These are phyloP conservation scores for Himalopsyche anomala DNA, from an alignment of 2,888 invertebrate species.

Conservation along the genomic window DNA sequence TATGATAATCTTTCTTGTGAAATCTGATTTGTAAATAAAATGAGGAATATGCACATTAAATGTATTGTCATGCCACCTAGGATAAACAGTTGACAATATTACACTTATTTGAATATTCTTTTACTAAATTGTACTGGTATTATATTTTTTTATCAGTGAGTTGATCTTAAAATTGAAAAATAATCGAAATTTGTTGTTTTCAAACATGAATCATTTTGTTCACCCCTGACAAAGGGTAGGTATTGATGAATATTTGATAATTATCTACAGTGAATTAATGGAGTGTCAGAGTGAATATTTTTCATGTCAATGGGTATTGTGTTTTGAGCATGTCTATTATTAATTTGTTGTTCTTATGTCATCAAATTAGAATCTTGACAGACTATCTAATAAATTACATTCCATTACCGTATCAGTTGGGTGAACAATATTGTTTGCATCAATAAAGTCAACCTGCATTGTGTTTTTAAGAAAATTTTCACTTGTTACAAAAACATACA, in stretches of 20 bases:
- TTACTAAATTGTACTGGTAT: too few species aligned
- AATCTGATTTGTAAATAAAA: too few species aligned
- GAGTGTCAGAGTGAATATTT: neutral
- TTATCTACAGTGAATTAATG: neutral
- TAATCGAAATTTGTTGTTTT: too few species aligned
- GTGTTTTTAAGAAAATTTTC: neutral
- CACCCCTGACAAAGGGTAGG: too few species aligned
- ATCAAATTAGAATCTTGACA: neutral
- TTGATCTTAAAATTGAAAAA: too few species aligned
- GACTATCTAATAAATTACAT: slow-evolving; percentile 4
- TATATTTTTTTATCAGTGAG: too few species aligned
- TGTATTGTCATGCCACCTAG: too few species aligned
- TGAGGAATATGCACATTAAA: too few species aligned
- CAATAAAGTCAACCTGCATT: neutral
- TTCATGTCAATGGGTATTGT: neutral
- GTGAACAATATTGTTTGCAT: neutral
- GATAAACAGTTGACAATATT: too few species aligned
- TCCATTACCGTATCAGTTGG: neutral
- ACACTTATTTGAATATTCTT: too few species aligned
- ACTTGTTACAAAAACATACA: neutral
- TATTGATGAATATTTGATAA: neutral
- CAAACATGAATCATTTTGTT: too few species aligned
- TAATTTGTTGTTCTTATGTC: neutral
- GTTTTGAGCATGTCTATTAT: neutral
- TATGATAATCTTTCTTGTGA: too few species aligned